phyloP scores from a whole-genome alignment of 2,888 invertebrate genomes.

The Xanthia icteritia region DNA sequence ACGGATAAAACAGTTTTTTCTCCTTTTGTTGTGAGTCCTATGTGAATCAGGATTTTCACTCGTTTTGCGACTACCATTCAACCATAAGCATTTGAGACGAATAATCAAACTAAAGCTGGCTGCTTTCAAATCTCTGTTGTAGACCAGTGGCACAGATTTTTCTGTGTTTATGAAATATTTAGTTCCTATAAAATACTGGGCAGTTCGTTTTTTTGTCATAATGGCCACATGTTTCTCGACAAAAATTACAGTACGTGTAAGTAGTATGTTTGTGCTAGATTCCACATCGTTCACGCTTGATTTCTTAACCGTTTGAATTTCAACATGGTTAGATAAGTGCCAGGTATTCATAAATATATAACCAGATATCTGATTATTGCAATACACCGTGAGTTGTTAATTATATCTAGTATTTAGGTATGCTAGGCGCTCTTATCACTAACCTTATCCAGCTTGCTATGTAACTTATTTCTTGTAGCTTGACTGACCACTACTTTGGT shows the following conservation, averaged over 20 bases:
- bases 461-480: conserved; percentile 24
- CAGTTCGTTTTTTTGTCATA: conserved; percentile 43
- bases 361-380: conserved; percentile 56
- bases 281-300: conserved; percentile 67
- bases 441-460: conserved; percentile 24
- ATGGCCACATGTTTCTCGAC: conserved; percentile 32
- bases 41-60: conserved; percentile 47
- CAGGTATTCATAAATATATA: conserved; percentile 62
- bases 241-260: conserved; percentile 44
- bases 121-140: conserved; percentile 21
- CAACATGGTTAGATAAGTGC: conserved; percentile 64
- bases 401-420: conserved; percentile 32
- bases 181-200: conserved; percentile 15
- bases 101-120: conserved; percentile 38
- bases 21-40: conserved; percentile 58
- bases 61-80: conserved; percentile 57
- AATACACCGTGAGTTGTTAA: conserved; percentile 34
- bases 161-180: conserved; percentile 27
- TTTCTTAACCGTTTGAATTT: conserved; percentile 67
- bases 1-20: conserved; percentile 61
- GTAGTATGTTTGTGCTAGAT: conserved; percentile 55
- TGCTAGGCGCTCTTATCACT: conserved; percentile 10
- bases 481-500: conserved; percentile 16
- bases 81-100: conserved; percentile 42
- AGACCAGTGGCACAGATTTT: conserved; percentile 9